Percentiles rank a stretch among this genome's conserved stretches.
These are phyloP conservation scores for Tiphia femorata DNA, from an alignment of 2,888 invertebrate species.

Conservation along the genomic window DNA sequence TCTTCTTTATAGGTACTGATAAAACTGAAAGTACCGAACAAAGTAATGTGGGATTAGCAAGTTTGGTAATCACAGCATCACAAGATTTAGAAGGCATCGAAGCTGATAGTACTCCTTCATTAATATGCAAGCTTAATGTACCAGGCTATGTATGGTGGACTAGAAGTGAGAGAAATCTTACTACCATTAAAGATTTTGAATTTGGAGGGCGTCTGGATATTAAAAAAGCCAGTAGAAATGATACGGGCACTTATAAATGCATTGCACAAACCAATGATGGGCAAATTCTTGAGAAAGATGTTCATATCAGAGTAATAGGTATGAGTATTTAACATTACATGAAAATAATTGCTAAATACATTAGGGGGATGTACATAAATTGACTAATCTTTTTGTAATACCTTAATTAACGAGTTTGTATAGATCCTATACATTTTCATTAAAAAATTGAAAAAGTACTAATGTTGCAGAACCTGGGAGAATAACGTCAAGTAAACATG, in stretches of 20 bases:
- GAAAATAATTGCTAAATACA: not conserved
- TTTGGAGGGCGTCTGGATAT: constrained; percentile 70
- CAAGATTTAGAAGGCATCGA: constrained; percentile 61
- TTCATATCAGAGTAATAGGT: constrained; percentile 65
- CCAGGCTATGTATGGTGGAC: constrained; percentile 74
- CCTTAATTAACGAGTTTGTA: no score
- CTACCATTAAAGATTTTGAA: constrained; percentile 62
- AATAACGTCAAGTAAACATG: constrained; percentile 69
- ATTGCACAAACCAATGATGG: constrained; percentile 69
- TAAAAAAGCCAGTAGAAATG: constrained; percentile 71
- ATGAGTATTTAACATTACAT: constrained; percentile 13
- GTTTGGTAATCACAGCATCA: constrained; percentile 55
- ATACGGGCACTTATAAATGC: constrained; percentile 76
- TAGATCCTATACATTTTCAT: no score
- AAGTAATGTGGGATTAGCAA: constrained; percentile 31
- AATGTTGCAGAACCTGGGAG: constrained; percentile 68
- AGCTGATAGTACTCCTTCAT: constrained; percentile 66
- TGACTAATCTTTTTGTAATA: no score
- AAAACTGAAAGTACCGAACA: constrained; percentile 34
- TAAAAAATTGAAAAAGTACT: not conserved
- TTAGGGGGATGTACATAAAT: not conserved
- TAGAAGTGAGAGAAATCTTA: constrained; percentile 72
- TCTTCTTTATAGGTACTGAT: constrained; percentile 39
- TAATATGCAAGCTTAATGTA: constrained; percentile 72
- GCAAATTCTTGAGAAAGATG: constrained; percentile 54